phyloP scores from a whole-genome alignment of 2,797 vertebrate species.

The Acrocephalus scirpaceus region DNA sequence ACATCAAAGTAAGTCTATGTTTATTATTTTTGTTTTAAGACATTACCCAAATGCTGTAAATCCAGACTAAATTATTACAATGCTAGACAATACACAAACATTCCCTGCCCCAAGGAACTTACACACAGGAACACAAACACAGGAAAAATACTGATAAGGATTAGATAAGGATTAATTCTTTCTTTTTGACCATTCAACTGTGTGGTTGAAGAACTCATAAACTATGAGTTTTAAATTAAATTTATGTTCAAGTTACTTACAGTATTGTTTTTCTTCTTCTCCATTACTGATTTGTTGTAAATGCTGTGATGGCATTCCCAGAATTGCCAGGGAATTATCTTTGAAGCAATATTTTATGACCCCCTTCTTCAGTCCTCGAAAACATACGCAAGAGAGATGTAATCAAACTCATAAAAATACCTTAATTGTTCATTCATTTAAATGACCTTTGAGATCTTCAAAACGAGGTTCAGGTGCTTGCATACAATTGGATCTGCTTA shows the following conservation, averaged over 20 bases:
- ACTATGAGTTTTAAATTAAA: conserved; percentile 49
- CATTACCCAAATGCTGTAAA: conserved; percentile 47
- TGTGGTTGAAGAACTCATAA: conserved; percentile 22
- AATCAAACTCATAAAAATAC: conserved; percentile 52
- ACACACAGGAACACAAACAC: conserved; percentile 35
- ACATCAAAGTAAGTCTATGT: conserved; percentile 24
- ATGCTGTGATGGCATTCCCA: conserved; percentile 47
- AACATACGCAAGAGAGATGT: not conserved
- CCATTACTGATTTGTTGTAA: conserved; percentile 41
- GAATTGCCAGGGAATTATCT: conserved; percentile 46
- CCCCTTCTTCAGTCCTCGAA: conserved; percentile 45
- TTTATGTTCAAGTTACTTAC: conserved; percentile 48
- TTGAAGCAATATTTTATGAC: conserved; percentile 57
- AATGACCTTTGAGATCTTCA: conserved; percentile 33
- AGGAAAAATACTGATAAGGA: conserved; percentile 29
- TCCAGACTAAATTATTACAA: conserved; percentile 53
- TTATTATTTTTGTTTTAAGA: conserved; percentile 60
- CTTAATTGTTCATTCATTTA: conserved; percentile 45
- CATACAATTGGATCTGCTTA: not conserved
- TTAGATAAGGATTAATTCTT: conserved; percentile 53
- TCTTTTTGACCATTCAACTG: conserved; percentile 6
- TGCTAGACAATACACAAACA: conserved; percentile 61
- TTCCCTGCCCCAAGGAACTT: conserved; percentile 30
- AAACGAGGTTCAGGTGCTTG: conserved; percentile 50
- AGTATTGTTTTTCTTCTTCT: conserved; percentile 34